A percentile compares a stretch with the other conserved stretches of the same genome.
Evolutionary conservation across 2,888 invertebrate species (phyloP).

Genomic region (Aphidoletes aphidimyza): DNA sequence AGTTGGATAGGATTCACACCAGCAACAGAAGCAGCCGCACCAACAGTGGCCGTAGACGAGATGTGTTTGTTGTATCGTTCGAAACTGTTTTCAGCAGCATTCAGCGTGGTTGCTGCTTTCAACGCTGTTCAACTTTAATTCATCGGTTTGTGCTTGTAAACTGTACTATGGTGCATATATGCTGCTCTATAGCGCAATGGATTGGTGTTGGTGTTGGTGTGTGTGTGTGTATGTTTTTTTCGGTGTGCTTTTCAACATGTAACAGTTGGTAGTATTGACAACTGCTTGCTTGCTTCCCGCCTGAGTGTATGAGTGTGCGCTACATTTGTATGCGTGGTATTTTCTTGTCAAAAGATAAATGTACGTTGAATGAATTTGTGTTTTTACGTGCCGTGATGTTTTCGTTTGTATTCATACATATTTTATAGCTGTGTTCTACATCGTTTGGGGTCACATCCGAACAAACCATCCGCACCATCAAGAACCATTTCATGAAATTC

Average conservation of each 20-base stretch:
- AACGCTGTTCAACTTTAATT: background rate
- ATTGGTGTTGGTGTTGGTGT: too few species aligned
- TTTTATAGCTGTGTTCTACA: constrained; percentile 17
- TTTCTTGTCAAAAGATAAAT: constrained; percentile 38
- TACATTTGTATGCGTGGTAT: background rate
- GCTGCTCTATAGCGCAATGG: too few species aligned
- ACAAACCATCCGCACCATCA: background rate
- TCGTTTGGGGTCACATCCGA: background rate
- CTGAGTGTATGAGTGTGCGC: background rate
- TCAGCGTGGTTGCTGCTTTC: background rate
- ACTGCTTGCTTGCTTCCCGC: background rate
- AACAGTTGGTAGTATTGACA: constrained; percentile 44
- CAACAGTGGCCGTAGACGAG: too few species aligned
- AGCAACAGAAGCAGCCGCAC: too few species aligned
- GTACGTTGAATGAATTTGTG: constrained; percentile 37
- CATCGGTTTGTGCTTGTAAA: background rate
- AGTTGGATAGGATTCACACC: background rate
- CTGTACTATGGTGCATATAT: background rate
- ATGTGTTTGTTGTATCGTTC: background rate
- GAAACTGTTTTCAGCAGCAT: background rate
- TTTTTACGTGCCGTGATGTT: constrained; percentile 1
- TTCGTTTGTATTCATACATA: background rate
- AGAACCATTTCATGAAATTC: background rate
- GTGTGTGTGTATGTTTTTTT: background rate
- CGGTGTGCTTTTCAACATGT: background rate